Percentiles rank a stretch among this genome's conserved stretches.
These are phyloP conservation scores for Hormaphis cornu DNA, from an alignment of 1,140 invertebrate species.

Conservation along the genomic window DNA sequence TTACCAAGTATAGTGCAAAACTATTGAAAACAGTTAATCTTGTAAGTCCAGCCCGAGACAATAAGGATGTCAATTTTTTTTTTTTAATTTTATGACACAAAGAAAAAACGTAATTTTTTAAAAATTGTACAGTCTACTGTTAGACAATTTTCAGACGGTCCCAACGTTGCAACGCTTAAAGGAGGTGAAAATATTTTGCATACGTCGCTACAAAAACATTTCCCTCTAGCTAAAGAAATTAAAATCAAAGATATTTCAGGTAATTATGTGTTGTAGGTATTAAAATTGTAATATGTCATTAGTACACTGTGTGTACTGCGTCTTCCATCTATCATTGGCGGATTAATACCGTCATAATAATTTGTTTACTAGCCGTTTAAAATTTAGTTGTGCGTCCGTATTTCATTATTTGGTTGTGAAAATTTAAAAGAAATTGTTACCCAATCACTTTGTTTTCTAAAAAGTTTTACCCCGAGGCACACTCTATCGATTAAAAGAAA, in stretches of 20 bases:
- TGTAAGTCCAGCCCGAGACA: not conserved
- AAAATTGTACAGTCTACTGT: not conserved
- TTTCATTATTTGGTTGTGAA: too few relatives aligned
- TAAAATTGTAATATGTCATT: not conserved
- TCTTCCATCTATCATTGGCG: too few relatives aligned
- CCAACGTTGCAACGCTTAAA: conserved; percentile 10
- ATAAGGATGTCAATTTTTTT: too few relatives aligned
- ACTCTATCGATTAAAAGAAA: too few relatives aligned
- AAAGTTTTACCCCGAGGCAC: too few relatives aligned
- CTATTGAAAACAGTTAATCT: not conserved
- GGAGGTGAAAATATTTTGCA: conserved; percentile 20
- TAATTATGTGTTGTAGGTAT: not conserved
- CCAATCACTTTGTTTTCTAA: too few relatives aligned
- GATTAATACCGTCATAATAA: too few relatives aligned
- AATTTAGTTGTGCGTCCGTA: too few relatives aligned
- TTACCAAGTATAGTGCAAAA: not conserved
- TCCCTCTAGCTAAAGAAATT: conserved; percentile 57
- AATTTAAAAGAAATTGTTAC: too few relatives aligned
- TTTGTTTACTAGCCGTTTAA: too few relatives aligned
- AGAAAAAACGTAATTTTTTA: too few relatives aligned
- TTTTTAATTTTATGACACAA: too few relatives aligned
- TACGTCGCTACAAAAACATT: conserved; percentile 39
- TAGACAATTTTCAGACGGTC: not conserved
- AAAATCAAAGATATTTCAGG: conserved; percentile 61
- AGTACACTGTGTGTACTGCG: not conserved